Evolutionary conservation across 92 coral and sea anemone species (phyloP).

Genomic region (Phymanthus crucifer): DNA sequence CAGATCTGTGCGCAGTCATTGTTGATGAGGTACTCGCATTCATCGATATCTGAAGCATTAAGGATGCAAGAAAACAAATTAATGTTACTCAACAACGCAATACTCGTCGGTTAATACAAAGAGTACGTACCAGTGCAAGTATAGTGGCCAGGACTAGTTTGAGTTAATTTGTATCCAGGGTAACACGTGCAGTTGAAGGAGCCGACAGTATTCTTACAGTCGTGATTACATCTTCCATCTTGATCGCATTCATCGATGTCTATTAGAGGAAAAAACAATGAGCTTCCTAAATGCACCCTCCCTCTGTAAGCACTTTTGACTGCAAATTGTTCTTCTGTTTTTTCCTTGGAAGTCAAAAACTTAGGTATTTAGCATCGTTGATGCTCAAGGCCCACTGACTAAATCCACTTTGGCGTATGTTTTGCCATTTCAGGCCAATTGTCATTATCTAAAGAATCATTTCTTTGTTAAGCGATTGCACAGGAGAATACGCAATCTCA

Average conservation of each 20-base stretch:
- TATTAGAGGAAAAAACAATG: not conserved
- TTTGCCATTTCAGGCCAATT: too few species aligned
- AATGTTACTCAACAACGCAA: not conserved
- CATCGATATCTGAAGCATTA: slow-evolving; percentile 55
- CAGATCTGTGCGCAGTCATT: slow-evolving; percentile 66
- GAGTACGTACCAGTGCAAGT: slow-evolving; percentile 44
- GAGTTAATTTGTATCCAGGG: slow-evolving; percentile 44
- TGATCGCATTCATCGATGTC: slow-evolving; percentile 55
- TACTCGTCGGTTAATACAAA: not conserved
- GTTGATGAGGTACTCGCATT: slow-evolving; percentile 43
- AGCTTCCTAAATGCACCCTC: not conserved
- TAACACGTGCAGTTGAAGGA: slow-evolving; percentile 64
- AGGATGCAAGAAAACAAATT: not conserved
- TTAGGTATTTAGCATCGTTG: too few species aligned
- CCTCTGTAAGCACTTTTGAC: not conserved
- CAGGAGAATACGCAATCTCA: too few species aligned
- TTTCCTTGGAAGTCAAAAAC: too few species aligned
- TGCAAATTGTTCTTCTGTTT: too few species aligned
- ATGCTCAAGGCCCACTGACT: too few species aligned
- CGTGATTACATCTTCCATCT: slow-evolving; percentile 47
- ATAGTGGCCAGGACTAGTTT: slow-evolving; percentile 3
- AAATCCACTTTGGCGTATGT: too few species aligned
- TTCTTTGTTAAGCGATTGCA: not conserved
- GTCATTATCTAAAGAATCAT: too few species aligned
- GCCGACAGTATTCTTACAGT: slow-evolving; percentile 51